Percentiles rank a stretch among this genome's conserved stretches.
phyloP scores from a whole-genome alignment of 2,888 invertebrate genomes.

The Drosophila buzzatii region DNA sequence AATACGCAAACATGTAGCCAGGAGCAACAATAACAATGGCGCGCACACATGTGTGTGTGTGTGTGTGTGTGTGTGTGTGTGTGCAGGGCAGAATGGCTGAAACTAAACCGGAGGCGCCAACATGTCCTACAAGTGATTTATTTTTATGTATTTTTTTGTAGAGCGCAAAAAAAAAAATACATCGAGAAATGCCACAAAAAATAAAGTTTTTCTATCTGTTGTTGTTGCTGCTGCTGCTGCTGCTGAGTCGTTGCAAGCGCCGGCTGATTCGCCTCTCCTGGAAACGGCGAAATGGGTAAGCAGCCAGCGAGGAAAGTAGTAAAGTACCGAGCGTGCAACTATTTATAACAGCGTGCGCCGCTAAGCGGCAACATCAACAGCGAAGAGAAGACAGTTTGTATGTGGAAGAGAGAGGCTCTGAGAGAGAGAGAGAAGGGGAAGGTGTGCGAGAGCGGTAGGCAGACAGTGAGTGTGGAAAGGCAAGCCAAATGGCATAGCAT shows the following conservation, averaged over 20 bases:
- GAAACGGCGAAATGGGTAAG: conserved; percentile 27
- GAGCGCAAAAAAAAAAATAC: conserved; percentile 55
- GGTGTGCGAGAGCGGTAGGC: no score
- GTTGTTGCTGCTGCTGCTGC: conserved; percentile 10
- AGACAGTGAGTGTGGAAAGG: not conserved
- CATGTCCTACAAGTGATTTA: conserved; percentile 84
- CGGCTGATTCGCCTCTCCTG: conserved; percentile 41
- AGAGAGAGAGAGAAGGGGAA: no score
- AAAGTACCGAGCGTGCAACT: conserved; percentile 67
- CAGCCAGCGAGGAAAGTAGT: conserved; percentile 47
- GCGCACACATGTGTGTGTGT: conserved; percentile 8
- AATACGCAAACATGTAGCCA: conserved; percentile 65
- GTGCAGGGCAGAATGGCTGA: conserved; percentile 51
- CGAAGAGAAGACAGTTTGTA: not conserved
- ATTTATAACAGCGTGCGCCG: conserved; percentile 65
- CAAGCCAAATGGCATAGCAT: conserved; percentile 56
- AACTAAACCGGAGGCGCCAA: conserved; percentile 83
- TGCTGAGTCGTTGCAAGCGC: conserved; percentile 44
- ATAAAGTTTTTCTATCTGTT: conserved; percentile 39
- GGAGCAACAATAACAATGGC: conserved; percentile 47
- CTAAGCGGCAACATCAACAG: conserved; percentile 41
- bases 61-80: conserved; percentile 7
- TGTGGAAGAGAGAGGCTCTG: not conserved
- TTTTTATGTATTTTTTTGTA: conserved; percentile 82
- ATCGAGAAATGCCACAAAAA: conserved; percentile 70